Evolutionary conservation across 2,113 vertebrate species (phyloP).

Genomic region (Galbula dea): DNA sequence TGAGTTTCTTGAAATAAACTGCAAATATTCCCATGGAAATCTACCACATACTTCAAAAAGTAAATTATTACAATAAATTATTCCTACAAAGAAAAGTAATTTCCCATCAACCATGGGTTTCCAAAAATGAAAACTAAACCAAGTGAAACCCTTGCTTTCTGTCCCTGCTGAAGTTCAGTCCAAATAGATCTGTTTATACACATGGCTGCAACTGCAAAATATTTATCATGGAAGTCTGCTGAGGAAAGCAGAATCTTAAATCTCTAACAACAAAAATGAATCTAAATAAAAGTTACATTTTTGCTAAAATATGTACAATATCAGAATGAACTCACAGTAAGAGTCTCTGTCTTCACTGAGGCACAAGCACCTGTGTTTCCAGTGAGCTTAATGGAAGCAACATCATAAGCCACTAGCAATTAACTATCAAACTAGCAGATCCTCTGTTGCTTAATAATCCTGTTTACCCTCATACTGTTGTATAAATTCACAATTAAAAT

Average conservation of each 20-base stretch:
- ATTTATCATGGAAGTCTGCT: neutral
- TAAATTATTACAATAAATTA: neutral
- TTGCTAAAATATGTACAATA: neutral
- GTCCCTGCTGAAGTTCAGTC: neutral
- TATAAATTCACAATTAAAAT: neutral
- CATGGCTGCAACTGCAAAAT: neutral
- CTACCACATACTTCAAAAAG: neutral
- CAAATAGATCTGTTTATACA: neutral
- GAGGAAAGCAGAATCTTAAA: neutral
- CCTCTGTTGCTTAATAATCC: neutral
- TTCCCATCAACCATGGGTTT: neutral
- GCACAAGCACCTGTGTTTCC: neutral
- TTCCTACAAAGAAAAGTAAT: neutral
- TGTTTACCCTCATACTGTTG: neutral
- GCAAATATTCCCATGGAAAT: neutral
- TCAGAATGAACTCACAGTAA: neutral
- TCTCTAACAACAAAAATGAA: neutral
- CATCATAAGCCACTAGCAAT: neutral
- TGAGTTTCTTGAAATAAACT: neutral
- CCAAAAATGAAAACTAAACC: neutral
- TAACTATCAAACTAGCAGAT: neutral
- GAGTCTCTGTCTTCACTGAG: neutral
- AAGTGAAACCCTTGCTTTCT: neutral
- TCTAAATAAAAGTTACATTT: neutral
- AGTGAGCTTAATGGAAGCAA: neutral